Base-by-base conservation (phyloP, 2,888 invertebrate genomes). In the Amphipoea lucens region DNA sequence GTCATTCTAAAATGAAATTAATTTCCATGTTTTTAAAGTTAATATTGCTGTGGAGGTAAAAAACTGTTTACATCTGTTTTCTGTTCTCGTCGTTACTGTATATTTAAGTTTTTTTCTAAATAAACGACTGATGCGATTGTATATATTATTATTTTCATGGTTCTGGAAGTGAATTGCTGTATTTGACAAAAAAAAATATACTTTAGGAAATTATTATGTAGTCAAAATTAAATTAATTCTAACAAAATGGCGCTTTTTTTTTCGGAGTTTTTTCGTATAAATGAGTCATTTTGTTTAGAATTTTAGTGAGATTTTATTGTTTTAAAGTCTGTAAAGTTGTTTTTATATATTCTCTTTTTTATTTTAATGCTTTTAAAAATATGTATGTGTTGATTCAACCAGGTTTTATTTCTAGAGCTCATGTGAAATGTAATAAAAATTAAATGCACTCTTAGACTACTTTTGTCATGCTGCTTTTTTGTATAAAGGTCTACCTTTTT, bases 101-200 rank as follows among this genome's bases (percentile, higher is more conserved):
- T 20, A 81, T 75, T 80, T 83, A 89, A 85, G 83, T 84, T 88
- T 74, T 74, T 88, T 87, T 71, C 79, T 65, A 40, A 85, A 82
- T 82, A 81, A 89, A 87, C 84, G 90, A 90, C 90, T 90, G 90
- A 89, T 88, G 87, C 75, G 76, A 88, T 76, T 89, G 90, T 89
- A 89, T 84, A 84, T 85, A 85, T 70, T 85, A 83, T 84, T 85
- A 80, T 86, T 86, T 89, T 85, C 78, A 83, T 76, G 68, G 71
- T 86, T 79, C 71, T 76, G 42, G 7, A 23, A 63, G 29, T 79
- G 79, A 11, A 57, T 82, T 89, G 87, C 90, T 89, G 90, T 90
- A 79, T 88, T 87, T 84, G 71, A 82, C 74, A 23, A 7, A 7
- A 63, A 29, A 29, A 29, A 23, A 71, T 48, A 29, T 66, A 57